Base-by-base conservation (phyloP, 2,797 vertebrate species). In the Typhlichthys subterraneus region DNA sequence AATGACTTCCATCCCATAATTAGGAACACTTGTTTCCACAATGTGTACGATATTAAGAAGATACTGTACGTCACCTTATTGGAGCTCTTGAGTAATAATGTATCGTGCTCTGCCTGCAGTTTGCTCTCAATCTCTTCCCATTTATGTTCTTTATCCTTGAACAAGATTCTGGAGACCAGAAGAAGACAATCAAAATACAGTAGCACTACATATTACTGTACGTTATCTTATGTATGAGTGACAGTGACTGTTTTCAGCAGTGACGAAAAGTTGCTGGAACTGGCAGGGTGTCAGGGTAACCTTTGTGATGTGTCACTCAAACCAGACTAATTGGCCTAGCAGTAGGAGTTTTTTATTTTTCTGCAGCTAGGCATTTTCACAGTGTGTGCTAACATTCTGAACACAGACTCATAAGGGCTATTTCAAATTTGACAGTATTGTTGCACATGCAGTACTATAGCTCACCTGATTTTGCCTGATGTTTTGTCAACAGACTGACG, bases 101-200 rank as follows among this genome's bases (percentile, higher is more conserved):
- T 92, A 87, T 97, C 97, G 54, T 95, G 95, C 84, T 99, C 95
- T 5, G 92, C 88, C 87, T 95, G 91, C 72, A 98, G 87, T 81
- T 95, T 97, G 86, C 72, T 95, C 86, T 99, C 96, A 77, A 97
- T 97, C 82, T 97, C 96, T 57, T 97, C 96, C 96, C 96, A 99
- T 72, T 97, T 98, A 57, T 93, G 85, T 73, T 98, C 96, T 87
- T 97, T 96, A 87, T 98, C 96, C 84, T 98, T 99, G 93, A 99
- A 98, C 72, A 99, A 92, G 88, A 99, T 95, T 90, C 96, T 99
- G 82, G 86, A 85, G 23, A 57, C 55, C 61, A 60, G 56, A 63
- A 70, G 76, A 86, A 75, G 77, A 63, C 80, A 78, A 80, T 72
- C 0, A 79, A 66, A 73, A 38, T 47, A 14, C 76, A 82, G 38